These are phyloP conservation scores for Chaetorhynchus papuensis DNA, from an alignment of 2,113 vertebrate genomes.

Conservation along the genomic window DNA sequence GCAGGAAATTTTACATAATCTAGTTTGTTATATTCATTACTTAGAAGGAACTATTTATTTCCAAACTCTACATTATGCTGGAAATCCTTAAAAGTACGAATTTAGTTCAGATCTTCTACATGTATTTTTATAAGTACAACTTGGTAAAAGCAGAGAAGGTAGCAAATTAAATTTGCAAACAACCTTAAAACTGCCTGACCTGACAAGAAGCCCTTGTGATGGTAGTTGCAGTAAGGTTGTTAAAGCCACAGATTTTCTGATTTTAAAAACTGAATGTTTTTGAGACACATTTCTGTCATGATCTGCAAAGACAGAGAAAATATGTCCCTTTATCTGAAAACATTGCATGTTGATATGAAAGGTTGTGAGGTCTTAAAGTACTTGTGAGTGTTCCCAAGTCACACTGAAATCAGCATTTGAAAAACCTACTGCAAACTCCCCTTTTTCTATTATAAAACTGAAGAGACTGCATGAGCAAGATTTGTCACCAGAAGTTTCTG, in stretches of 20 bases:
- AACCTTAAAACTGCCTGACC: background rate
- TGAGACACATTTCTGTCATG: background rate
- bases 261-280: background rate
- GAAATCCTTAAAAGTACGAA: background rate
- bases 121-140: background rate
- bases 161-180: background rate
- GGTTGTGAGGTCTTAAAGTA: background rate
- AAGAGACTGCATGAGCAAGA: background rate
- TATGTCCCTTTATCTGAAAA: background rate
- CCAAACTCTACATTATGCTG: fast-evolving
- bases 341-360: background rate
- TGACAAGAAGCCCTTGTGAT: background rate
- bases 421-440: background rate
- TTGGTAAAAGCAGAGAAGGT: background rate
- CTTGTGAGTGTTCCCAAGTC: background rate
- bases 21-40: background rate
- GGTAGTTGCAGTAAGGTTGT: background rate
- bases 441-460: background rate
- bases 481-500: background rate
- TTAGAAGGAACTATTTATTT: background rate
- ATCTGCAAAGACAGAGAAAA: background rate
- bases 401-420: background rate
- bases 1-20: background rate
- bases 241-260: background rate
- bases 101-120: background rate